Evolutionary conservation across 2,797 vertebrate genomes (phyloP).

Genomic region (Poecilia gillii): DNA sequence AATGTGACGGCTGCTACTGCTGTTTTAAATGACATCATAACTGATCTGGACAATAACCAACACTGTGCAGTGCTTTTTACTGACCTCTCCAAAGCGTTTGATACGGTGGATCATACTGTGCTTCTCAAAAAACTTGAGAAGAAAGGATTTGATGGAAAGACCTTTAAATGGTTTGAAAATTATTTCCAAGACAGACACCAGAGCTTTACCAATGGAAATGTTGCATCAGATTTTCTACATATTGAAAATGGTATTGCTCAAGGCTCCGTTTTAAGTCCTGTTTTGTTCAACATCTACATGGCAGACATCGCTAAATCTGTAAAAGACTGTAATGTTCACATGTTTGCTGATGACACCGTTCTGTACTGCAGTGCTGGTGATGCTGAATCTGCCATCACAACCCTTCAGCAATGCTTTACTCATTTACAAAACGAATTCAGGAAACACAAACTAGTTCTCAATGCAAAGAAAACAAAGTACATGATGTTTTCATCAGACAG

Average conservation of each 20-base stretch:
- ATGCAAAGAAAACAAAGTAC: background rate
- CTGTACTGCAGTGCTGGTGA: slow-evolving; percentile 6
- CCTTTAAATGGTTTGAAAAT: background rate
- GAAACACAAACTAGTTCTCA: slow-evolving; percentile 11
- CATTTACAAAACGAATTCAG: background rate
- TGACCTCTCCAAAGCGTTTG: background rate
- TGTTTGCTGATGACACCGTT: slow-evolving; percentile 13
- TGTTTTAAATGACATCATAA: slow-evolving; percentile 9
- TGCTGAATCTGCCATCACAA: background rate
- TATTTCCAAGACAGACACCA: background rate
- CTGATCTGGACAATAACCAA: background rate
- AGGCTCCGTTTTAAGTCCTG: background rate
- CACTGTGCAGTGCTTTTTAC: background rate
- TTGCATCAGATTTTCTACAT: background rate
- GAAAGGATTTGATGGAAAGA: background rate
- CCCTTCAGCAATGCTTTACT: background rate
- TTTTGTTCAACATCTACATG: slow-evolving; percentile 19
- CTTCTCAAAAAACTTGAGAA: background rate
- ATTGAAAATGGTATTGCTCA: slow-evolving; percentile 8
- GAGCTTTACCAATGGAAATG: background rate
- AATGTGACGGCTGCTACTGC: background rate
- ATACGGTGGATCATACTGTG: background rate
- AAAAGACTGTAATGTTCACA: background rate
- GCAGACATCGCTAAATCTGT: background rate
- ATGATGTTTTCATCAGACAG: background rate